Conservation (phyloP, 2,797 vertebrate species). For the Microcaecilia unicolor region DNA sequence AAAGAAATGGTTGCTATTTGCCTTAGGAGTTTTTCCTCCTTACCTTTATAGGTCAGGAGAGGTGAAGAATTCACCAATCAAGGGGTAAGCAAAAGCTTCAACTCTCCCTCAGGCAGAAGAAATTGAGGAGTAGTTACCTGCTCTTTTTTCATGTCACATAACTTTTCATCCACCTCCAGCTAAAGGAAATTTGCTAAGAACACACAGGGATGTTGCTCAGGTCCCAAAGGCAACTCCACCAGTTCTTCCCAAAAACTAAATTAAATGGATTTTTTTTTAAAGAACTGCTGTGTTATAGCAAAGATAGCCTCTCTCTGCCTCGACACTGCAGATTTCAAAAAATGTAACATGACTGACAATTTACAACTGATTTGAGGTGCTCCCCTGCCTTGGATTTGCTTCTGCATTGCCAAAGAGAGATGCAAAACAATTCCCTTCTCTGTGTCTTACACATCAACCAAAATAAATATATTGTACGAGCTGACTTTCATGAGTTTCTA, state of each 20-base stretch:
- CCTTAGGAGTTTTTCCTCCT: conserved; percentile 16
- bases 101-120: conserved; percentile 45
- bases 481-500: conserved; percentile 4
- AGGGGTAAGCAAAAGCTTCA: conserved; percentile 18
- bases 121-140: conserved; percentile 52
- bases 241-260: conserved; percentile 44
- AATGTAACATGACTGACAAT: conserved; percentile 34
- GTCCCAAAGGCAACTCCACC: conserved; percentile 49
- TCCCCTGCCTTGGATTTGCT: conserved; percentile 28
- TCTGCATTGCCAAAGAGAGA: conserved; percentile 18
- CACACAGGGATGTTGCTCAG: conserved; percentile 39
- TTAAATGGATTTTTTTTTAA: conserved; percentile 15
- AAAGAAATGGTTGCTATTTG: conserved; percentile 7
- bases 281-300: conserved; percentile 16
- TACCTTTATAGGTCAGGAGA: conserved; percentile 34
- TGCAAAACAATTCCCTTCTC: conserved; percentile 37
- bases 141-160: conserved; percentile 46
- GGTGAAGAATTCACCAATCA: conserved; percentile 41
- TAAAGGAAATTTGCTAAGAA: conserved; percentile 45
- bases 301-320: conserved; percentile 10
- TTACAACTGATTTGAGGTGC: conserved; percentile 30
- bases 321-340: conserved; percentile 19
- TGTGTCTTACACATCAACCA: background rate
- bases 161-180: conserved; percentile 54
- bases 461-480: conserved; percentile 26